Evolutionary conservation across 37 sponge, comb jelly and placozoan species (phyloP), one percentile per base, ranked within the genome.

Genomic region (Dysidea cf. avara): DNA sequence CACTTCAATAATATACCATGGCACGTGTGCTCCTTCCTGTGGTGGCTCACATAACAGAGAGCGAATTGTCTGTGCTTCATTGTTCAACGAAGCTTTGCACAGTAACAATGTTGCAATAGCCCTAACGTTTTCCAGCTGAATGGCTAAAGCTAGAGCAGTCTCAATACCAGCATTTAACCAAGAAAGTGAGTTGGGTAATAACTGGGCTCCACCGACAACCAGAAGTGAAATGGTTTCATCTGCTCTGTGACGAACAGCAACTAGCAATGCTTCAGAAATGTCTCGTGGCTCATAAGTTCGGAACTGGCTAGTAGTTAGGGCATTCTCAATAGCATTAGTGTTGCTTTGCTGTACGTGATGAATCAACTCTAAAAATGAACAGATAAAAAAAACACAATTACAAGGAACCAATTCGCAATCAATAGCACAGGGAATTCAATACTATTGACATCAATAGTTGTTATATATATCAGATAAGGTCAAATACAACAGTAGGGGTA

Each of bases 11-110:
- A 90, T 81, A 73, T 85, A 90, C 86, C 86, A 90, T 2, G 74
- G 80, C 20, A 46, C 50, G 47, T 60, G 76, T 11, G 53, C 71
- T 2, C 38, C 17, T 25, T 82, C 75, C 9, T 43, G 46, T 16
- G 82, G 72, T 22, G 91, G 91, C 47, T 90, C 91, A 1, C 86
- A 81, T 7, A 90, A 54, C 32, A 90, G 86, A 12, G 87, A 80
- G 30, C 81, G 76, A 9, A 86, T 86, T 12, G 76, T 50, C 35
- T 61, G 75, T 5, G 58, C 64, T 22, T 80, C 81, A 26, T 71
- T 76, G 9, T 43, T 43, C 47, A 81, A 73, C 54, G 78, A 81
- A 24, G 86, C 81, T 67, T 90, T 84, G 69, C 91, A 90, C 49
- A 90, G 82, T 7, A 90, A 81, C 0, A 90, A 63, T 21, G 81